Conservation (phyloP, 2,888 invertebrate species). For the Molanna angustata region DNA sequence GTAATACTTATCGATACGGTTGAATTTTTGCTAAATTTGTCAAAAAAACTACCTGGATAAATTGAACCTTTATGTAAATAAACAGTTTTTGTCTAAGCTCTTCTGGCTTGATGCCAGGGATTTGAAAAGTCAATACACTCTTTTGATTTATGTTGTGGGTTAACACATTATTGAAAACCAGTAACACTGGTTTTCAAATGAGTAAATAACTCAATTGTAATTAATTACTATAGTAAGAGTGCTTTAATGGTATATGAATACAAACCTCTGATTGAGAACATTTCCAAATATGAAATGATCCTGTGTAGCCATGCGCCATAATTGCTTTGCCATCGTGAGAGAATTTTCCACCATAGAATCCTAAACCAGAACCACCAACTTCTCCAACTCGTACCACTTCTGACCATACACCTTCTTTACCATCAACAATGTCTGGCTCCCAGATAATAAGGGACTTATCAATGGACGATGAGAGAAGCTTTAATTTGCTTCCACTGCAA, state of each 20-base stretch:
- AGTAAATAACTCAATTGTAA: neutral
- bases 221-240: no score
- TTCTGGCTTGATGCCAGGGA: no score
- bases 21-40: no score
- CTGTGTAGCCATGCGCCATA: conserved; percentile 87
- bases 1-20: no score
- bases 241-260: no score
- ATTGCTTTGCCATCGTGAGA: conserved; percentile 66
- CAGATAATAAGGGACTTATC: conserved; percentile 93
- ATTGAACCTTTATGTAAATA: no score
- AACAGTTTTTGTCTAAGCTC: no score
- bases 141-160: no score
- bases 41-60: no score
- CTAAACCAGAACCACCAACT: conserved; percentile 91
- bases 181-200: neutral
- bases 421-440: conserved; percentile 58
- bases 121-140: no score
- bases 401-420: conserved; percentile 70
- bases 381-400: conserved; percentile 84
- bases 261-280: conserved; percentile 49
- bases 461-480: conserved; percentile 82
- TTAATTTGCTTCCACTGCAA: conserved; percentile 37
- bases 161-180: no score
- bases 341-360: conserved; percentile 87
- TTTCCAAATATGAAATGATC: conserved; percentile 87